phyloP scores from a whole-genome alignment of 2,113 vertebrate genomes.

The Bungarus multicinctus region DNA sequence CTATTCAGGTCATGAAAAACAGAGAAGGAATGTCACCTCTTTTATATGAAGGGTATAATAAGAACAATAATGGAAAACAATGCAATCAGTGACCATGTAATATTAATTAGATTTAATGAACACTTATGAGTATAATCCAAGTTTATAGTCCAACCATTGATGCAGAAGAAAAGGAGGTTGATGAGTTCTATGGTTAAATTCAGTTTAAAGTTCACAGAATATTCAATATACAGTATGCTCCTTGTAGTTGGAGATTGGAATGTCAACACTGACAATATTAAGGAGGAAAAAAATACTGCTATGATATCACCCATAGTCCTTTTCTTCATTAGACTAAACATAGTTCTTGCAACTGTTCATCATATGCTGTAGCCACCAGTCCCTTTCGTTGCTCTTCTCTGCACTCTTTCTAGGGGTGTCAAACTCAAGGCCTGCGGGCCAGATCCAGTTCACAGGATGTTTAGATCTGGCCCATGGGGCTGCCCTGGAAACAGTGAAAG shows the following conservation, averaged over 20 bases:
- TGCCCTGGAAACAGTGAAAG: no score
- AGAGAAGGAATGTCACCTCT: neutral
- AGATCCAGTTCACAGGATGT: no score
- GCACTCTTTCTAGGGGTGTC: neutral
- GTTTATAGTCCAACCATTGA: neutral
- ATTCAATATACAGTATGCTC: neutral
- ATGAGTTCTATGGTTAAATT: neutral
- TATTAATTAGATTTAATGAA: neutral
- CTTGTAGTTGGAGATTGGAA: neutral
- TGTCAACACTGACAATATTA: neutral
- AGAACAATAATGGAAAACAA: neutral
- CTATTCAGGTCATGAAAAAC: neutral
- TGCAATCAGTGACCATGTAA: neutral
- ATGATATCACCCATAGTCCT: neutral
- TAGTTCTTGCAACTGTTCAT: neutral
- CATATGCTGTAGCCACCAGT: neutral
- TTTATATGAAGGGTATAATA: neutral
- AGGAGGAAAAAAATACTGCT: neutral
- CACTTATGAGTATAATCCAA: neutral
- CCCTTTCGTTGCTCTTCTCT: neutral
- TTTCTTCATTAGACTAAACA: neutral
- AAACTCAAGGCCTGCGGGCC: no score
- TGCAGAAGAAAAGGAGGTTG: neutral
- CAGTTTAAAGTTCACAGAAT: neutral
- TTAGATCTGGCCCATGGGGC: no score